phyloP scores from a whole-genome alignment of 2,888 invertebrate genomes.

The Diadromus collaris region DNA sequence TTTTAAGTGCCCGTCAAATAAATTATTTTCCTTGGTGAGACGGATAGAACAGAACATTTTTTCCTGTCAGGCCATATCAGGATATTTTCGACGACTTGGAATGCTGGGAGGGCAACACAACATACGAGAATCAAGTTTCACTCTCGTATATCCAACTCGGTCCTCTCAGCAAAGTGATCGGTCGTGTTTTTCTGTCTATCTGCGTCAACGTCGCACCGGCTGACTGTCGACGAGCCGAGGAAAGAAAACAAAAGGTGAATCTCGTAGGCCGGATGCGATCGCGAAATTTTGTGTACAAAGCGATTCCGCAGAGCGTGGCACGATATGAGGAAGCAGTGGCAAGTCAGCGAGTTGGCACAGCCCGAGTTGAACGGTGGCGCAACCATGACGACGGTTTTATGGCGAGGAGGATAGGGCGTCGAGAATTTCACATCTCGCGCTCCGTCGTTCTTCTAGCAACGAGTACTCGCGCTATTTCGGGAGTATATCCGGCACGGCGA shows the following conservation, averaged over 20 bases:
- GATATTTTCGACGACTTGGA: no score
- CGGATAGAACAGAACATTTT: no score
- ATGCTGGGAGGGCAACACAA: not conserved
- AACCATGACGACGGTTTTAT: conserved; percentile 53
- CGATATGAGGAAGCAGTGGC: conserved; percentile 15
- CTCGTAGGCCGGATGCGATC: not conserved
- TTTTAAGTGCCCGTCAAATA: no score
- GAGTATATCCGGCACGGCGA: conserved; percentile 33
- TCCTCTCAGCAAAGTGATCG: not conserved
- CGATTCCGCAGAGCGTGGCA: conserved; percentile 6
- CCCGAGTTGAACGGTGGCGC: conserved; percentile 28
- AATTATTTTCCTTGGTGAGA: no score
- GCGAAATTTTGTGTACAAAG: conserved; percentile 3
- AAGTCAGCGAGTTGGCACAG: conserved; percentile 44
- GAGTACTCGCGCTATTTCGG: conserved; percentile 41
- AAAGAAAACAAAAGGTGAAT: not conserved
- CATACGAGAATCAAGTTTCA: not conserved
- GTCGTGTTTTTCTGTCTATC: not conserved
- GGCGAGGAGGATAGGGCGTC: conserved; percentile 24
- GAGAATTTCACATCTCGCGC: conserved; percentile 16
- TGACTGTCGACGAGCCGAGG: not conserved
- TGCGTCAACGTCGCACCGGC: not conserved
- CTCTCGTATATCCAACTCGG: not conserved
- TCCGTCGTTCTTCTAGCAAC: conserved; percentile 28
- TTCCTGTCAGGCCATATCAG: no score